A percentile compares a stretch with the other conserved stretches of the same genome.
Conservation (phyloP, 2,888 invertebrate genomes). For the Panopea generosa region DNA sequence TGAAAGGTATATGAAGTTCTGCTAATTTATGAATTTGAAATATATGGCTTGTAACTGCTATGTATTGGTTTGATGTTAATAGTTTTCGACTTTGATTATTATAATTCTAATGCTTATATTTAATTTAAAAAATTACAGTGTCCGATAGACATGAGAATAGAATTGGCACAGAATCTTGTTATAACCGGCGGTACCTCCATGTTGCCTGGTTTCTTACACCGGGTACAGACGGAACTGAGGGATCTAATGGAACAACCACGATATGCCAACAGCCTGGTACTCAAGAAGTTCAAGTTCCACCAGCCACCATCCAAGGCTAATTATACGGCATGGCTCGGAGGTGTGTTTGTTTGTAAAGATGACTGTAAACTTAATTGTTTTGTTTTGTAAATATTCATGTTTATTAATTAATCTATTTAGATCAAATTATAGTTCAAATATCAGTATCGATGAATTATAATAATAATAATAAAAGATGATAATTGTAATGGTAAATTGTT, state of each 20-base stretch:
- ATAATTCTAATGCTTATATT: too few species aligned
- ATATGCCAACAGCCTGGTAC: constrained; percentile 87
- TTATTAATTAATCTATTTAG: background rate
- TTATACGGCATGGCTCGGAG: constrained; percentile 95
- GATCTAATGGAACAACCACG: constrained; percentile 87
- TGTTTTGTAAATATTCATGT: background rate
- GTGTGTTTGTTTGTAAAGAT: constrained; percentile 84
- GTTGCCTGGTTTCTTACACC: constrained; percentile 92
- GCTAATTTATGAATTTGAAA: too few species aligned
- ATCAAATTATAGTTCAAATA: background rate
- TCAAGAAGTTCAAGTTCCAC: constrained; percentile 92
- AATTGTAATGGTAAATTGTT: too few species aligned
- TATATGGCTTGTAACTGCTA: too few species aligned
- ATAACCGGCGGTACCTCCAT: constrained; percentile 94
- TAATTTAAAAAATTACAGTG: constrained; percentile 89
- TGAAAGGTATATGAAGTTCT: too few species aligned
- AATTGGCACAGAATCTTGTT: constrained; percentile 93
- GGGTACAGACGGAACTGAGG: constrained; percentile 92
- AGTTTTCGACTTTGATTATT: too few species aligned
- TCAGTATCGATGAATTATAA: too few species aligned
- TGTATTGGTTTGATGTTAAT: too few species aligned
- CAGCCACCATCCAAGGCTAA: constrained; percentile 92
- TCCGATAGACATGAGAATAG: constrained; percentile 92
- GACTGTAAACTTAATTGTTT: background rate
- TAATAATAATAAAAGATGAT: too few species aligned